Evolutionary conservation across 2,797 vertebrate species (phyloP).

Genomic region (Amblyopsis hoosieri): DNA sequence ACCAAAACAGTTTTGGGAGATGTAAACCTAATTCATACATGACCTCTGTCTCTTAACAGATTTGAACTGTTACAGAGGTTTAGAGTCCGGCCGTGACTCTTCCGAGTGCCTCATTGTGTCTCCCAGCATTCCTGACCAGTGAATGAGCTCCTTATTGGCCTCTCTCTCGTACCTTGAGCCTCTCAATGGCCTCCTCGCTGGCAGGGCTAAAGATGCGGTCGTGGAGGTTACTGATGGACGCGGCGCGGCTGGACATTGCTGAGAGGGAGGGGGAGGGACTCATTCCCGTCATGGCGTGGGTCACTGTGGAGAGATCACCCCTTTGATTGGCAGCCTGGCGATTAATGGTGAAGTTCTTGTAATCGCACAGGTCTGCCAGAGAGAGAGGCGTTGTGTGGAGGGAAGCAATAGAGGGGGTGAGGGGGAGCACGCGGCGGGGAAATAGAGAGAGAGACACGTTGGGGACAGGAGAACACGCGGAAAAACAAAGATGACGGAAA

Average conservation of each 20-base stretch:
- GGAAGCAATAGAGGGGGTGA: constrained; percentile 42
- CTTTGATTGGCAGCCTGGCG: constrained; percentile 87
- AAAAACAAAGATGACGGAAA: constrained; percentile 44
- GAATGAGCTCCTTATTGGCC: not conserved
- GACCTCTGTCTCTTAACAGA: too few species aligned
- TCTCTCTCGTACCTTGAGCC: constrained; percentile 86
- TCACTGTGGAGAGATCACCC: constrained; percentile 99
- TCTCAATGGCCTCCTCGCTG: constrained; percentile 95
- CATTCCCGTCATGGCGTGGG: constrained; percentile 93
- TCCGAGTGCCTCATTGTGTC: not conserved
- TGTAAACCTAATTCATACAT: too few species aligned
- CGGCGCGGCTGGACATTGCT: constrained; percentile 89
- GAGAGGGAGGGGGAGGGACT: constrained; percentile 96
- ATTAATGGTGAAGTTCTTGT: constrained; percentile 88
- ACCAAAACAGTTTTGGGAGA: too few species aligned
- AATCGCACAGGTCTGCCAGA: constrained; percentile 89
- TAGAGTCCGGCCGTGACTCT: not conserved
- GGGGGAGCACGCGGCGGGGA: constrained; percentile 52
- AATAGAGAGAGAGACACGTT: constrained; percentile 51
- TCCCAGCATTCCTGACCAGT: not conserved
- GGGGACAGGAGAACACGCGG: constrained; percentile 55
- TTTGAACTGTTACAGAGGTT: too few species aligned
- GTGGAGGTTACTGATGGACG: constrained; percentile 91
- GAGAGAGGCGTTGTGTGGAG: constrained; percentile 62
- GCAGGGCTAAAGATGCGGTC: constrained; percentile 96